Percentiles rank a stretch among this genome's conserved stretches.
Evolutionary conservation across 1,140 invertebrate species (phyloP).

Genomic region (Drosophila kurseongensis): DNA sequence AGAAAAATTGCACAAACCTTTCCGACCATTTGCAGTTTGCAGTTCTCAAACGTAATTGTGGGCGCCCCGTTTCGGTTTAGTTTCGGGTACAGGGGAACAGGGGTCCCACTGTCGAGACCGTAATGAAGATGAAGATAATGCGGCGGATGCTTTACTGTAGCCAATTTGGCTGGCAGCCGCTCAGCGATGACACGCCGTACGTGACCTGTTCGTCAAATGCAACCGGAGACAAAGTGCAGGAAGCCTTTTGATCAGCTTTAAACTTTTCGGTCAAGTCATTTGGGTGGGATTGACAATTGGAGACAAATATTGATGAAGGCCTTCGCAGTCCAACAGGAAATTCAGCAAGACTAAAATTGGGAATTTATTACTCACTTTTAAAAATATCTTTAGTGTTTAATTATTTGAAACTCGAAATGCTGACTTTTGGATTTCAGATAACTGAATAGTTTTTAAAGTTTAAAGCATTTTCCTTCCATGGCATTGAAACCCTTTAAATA

Average conservation of each 20-base stretch:
- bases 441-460: neutral
- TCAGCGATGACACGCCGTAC: constrained; percentile 78
- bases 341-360: neutral
- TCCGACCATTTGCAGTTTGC: constrained; percentile 61
- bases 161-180: constrained; percentile 79
- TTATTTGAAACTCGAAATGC: too few species aligned
- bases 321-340: neutral
- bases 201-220: constrained; percentile 73
- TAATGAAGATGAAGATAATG: constrained; percentile 81
- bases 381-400: neutral
- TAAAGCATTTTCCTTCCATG: too few species aligned
- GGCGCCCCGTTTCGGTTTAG: constrained; percentile 59
- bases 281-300: constrained; percentile 33
- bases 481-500: too few species aligned
- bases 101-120: constrained; percentile 19
- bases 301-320: constrained; percentile 36
- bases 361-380: neutral
- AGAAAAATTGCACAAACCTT: constrained; percentile 71
- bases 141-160: constrained; percentile 76
- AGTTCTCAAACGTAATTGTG: constrained; percentile 74
- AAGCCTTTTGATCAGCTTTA: constrained; percentile 51
- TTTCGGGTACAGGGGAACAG: neutral
- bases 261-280: constrained; percentile 47
- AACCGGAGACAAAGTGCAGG: constrained; percentile 49
- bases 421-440: too few species aligned